Conservation (phyloP, 1,140 invertebrate species). For the Phthorimaea operculella region DNA sequence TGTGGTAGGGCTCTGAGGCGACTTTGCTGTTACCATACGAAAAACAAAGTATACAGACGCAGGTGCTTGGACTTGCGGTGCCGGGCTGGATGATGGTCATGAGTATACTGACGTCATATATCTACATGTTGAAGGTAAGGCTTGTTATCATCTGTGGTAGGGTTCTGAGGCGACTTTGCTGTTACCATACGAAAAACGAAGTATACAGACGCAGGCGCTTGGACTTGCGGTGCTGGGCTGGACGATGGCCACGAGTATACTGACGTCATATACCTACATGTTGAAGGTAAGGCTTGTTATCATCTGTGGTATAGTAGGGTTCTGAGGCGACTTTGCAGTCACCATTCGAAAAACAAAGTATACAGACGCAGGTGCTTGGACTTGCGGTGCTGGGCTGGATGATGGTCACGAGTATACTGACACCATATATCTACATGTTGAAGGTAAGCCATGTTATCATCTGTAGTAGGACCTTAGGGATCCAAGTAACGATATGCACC, state of each 20-base stretch:
- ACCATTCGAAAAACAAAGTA: constrained; percentile 43
- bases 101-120: too few species aligned
- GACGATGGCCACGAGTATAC: constrained; percentile 43
- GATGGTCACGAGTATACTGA: constrained; percentile 45
- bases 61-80: too few species aligned
- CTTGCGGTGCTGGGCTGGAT: constrained; percentile 43
- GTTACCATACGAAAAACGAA: constrained; percentile 46
- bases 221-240: constrained; percentile 48
- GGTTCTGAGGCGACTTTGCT: constrained; percentile 49
- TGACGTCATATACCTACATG: constrained; percentile 36
- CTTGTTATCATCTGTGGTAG: too few species aligned
- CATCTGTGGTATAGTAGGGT: too few species aligned
- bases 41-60: too few species aligned
- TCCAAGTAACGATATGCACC: too few species aligned
- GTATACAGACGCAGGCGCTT: constrained; percentile 43
- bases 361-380: constrained; percentile 49
- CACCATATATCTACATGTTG: constrained; percentile 34
- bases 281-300: constrained; percentile 54
- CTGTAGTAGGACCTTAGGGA: too few species aligned
- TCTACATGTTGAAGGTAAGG: too few species aligned
- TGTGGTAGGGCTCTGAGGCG: too few species aligned
- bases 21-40: constrained; percentile 54
- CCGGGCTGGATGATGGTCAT: too few species aligned
- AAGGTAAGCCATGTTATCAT: too few species aligned
- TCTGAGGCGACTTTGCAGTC: constrained; percentile 51